Base-by-base conservation (phyloP, 2,888 invertebrate species). In the Arenicola marina region DNA sequence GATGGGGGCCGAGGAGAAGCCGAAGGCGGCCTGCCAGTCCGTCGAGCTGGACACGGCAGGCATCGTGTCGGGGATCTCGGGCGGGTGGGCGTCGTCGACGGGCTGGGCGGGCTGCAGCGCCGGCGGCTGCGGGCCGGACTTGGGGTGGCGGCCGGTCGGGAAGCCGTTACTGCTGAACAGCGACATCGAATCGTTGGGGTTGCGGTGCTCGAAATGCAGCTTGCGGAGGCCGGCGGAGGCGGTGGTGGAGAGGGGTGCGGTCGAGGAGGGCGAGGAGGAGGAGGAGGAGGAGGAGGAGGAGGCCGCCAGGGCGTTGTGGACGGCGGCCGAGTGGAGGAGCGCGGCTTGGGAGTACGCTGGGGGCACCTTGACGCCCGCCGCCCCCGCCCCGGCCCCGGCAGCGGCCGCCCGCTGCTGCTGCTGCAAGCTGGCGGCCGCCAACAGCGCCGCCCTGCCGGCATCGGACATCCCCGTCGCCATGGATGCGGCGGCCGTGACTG, bases 1-100 rank as follows among this genome's bases (percentile, higher is more conserved):
- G 29, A 45, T 4, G n/a, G 46, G 34, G 55, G 28, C 21, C n/a
- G 46, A 48, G 1, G 55, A 71, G 66, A 85, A 82, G 26, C 84
- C 84, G 67, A 84, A 79, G 75, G 86, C 82, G 77, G 81, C 86
- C 84, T 89, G 90, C 91, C 91, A 92, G 83, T 91, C 90, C 84
- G 89, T 89, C 65, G 87, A 86, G 59, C 88, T 88, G 73, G 87
- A 87, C 56, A 89, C 87, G n/a, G n/a, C n/a, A 67, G 87, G 86
- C 53, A 80, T 75, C 51, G 78, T 74, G 62, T 79, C 80, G 28
- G 78, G 71, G 55, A 78, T 77, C 59, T 77, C 76, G 69, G 77
- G 73, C 34, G 69, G n/a, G n/a, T n/a, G n/a, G n/a, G n/a, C 46
- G 33, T 58, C 28, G 31, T 24, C 44, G 28, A 21, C 11, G 33